phyloP scores from a whole-genome alignment of 2,888 invertebrate species.

The Allacma fusca region DNA sequence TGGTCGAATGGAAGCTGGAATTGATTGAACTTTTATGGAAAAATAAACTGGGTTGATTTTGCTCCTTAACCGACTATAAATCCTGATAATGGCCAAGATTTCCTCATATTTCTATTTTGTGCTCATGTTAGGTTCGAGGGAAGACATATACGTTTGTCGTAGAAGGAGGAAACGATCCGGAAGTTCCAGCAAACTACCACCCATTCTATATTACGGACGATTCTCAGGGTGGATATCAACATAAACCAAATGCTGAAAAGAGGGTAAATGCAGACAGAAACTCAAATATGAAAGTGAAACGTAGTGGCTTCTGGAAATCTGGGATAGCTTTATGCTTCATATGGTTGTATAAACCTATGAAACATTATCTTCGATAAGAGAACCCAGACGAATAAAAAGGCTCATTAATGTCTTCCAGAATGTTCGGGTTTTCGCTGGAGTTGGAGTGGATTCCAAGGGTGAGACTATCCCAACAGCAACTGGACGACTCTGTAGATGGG shows the following conservation, averaged over 20 bases:
- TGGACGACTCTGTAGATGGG: slow-evolving; percentile 89
- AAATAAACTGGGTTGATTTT: neutral
- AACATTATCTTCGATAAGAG: too few relatives aligned
- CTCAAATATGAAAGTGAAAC: neutral
- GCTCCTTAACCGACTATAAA: neutral
- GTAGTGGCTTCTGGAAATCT: too few relatives aligned
- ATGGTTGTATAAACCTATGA: too few relatives aligned
- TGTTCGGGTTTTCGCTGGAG: slow-evolving; percentile 83
- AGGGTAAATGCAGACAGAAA: slow-evolving; percentile 68
- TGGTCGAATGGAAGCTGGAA: too few relatives aligned
- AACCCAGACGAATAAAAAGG: too few relatives aligned
- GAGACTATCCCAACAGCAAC: slow-evolving; percentile 77
- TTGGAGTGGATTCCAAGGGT: slow-evolving; percentile 74
- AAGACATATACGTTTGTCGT: slow-evolving; percentile 66
- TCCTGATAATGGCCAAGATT: neutral
- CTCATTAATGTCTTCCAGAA: slow-evolving; percentile 67
- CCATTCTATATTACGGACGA: slow-evolving; percentile 91
- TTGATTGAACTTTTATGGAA: neutral
- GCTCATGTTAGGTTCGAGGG: slow-evolving; percentile 45
- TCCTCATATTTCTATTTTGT: neutral
- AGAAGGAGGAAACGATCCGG: slow-evolving; percentile 83
- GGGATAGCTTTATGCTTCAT: too few relatives aligned
- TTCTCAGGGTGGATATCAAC: slow-evolving; percentile 86
- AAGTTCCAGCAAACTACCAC: slow-evolving; percentile 83
- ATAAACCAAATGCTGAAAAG: slow-evolving; percentile 82